Evolutionary conservation across 1,140 invertebrate species (phyloP).

Genomic region (Heliconius hewitsoni): DNA sequence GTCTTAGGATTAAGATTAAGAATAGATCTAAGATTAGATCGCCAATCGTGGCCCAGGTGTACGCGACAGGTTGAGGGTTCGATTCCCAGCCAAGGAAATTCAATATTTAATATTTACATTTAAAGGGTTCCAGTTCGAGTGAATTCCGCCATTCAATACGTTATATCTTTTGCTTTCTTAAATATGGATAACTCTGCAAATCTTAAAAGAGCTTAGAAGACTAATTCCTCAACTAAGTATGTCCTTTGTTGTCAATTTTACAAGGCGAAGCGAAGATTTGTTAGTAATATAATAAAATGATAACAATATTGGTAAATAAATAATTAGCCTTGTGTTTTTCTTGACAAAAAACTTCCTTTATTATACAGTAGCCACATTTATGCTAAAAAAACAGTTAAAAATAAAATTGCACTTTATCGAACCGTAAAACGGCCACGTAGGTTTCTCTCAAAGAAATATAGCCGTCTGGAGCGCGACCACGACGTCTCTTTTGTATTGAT

Average conservation of each 20-base stretch:
- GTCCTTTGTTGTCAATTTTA: background rate
- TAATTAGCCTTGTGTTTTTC: conserved; percentile 4
- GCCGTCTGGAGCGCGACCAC: conserved; percentile 25
- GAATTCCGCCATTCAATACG: no score
- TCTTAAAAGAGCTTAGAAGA: no score
- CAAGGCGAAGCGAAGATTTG: background rate
- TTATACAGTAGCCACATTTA: background rate
- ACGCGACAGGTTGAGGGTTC: no score
- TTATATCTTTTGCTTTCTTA: no score
- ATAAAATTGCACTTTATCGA: conserved; percentile 15
- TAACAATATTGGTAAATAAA: background rate
- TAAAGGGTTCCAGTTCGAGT: no score
- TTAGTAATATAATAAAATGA: background rate
- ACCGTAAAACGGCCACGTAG: conserved; percentile 33
- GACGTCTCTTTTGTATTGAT: conserved; percentile 34
- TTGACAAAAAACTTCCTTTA: background rate
- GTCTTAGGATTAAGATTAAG: no score
- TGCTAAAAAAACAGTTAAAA: background rate
- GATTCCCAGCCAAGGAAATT: no score
- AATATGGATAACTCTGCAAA: no score
- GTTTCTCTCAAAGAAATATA: conserved; percentile 26
- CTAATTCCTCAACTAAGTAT: no score
- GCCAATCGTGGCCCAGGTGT: no score
- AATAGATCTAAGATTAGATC: no score
- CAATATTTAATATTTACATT: no score